Evolutionary conservation across 1,140 invertebrate genomes (phyloP).

Genomic region (Drosophila orosa): DNA sequence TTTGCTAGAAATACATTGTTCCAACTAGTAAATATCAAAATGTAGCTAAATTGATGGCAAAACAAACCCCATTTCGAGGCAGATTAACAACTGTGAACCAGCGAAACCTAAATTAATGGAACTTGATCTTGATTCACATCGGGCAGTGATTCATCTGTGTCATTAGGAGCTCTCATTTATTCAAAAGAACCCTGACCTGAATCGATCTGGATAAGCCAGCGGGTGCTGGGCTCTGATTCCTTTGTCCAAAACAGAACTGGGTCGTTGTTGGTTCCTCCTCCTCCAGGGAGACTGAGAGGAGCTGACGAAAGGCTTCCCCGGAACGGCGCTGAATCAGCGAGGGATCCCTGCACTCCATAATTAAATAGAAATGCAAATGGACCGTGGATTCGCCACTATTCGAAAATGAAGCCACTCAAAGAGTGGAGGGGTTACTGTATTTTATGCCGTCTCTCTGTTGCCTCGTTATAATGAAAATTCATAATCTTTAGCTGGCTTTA

Average conservation of each 20-base stretch:
- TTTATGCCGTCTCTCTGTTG: slow-evolving; percentile 13
- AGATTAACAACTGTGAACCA: neutral
- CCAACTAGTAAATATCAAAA: neutral
- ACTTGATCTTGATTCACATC: slow-evolving; percentile 4
- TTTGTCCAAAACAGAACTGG: slow-evolving; percentile 15
- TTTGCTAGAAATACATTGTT: neutral
- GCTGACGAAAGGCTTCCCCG: slow-evolving; percentile 21
- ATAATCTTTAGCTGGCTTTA: slow-evolving; percentile 54
- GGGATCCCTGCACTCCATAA: slow-evolving; percentile 2
- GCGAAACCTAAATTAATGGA: neutral
- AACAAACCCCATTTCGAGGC: neutral
- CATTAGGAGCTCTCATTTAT: slow-evolving; percentile 40
- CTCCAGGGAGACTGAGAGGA: neutral
- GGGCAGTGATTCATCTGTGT: slow-evolving; percentile 27
- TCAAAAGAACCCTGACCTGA: slow-evolving; percentile 33
- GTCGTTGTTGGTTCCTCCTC: neutral
- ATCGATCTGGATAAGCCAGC: slow-evolving; percentile 35
- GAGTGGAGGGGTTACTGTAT: neutral
- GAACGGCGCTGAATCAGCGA: neutral
- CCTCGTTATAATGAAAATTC: slow-evolving; percentile 73
- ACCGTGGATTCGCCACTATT: slow-evolving; percentile 3
- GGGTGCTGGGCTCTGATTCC: slow-evolving; percentile 1
- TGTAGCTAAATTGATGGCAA: neutral
- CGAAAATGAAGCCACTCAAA: slow-evolving; percentile 45
- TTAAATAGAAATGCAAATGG: slow-evolving; percentile 40